Evolutionary conservation across 1,140 invertebrate species (phyloP), one percentile per base, ranked within the genome.

Genomic region (Lepidurus packardi): DNA sequence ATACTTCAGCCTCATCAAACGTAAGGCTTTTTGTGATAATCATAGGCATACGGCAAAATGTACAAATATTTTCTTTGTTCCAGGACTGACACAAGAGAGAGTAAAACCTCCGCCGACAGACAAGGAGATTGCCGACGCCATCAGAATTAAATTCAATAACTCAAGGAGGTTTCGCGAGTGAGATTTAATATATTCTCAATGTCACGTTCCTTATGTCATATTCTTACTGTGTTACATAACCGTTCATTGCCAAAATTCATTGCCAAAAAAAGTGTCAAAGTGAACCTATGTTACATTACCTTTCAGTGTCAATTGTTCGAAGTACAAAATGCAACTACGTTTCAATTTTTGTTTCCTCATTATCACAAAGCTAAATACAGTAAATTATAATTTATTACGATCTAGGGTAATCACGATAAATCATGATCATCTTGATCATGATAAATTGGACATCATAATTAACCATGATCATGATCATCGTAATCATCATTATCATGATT

Each of bases 41-140:
- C 45, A 47, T 47, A 47, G 45, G 45, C 45, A 47, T 47, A 47
- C 45, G 16, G 45, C 45, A 47, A 47, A 47, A 47, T 2, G 45
- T 47, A 47, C 45, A 47, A 47, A 47, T 47, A 47, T 47, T 47
- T 47, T 47, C 45, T 47, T 47, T 47, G 45, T 47, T 47, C 45
- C 45, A 47, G 45, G 45, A 47, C 45, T 47, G 45, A 47, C 45
- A 47, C 45, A 47, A 47, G 45, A 47, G n/a, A n/a, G 45, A 47
- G 45, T 47, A 47, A 47, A 47, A 47, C 45, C 45, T 47, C 45
- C 45, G 1, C 45, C 45, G 45, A 47, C 45, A 47, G 45, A 47
- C 45, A 47, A 47, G 45, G 45, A 47, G 45, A 47, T 47, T 47
- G 45, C 45, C 45, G 45, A 47, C 16, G 45, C 45, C 45, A 47